Evolutionary conservation across 1,140 invertebrate species (phyloP).

Genomic region (Carposina sasakii): DNA sequence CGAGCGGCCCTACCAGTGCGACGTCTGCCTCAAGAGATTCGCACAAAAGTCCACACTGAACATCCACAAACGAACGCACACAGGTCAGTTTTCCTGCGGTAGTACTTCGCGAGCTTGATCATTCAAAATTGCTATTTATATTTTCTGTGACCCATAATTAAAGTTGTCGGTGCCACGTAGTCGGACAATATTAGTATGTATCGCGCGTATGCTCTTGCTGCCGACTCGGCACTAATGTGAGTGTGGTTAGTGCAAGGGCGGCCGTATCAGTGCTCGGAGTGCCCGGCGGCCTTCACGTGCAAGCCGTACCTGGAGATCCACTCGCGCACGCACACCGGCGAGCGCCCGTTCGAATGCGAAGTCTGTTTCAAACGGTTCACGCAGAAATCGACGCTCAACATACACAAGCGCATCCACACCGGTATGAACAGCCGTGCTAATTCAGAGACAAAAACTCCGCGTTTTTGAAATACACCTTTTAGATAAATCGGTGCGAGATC

Average conservation of each 20-base stretch:
- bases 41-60: constrained; percentile 69
- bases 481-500: no score
- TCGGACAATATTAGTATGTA: constrained; percentile 9
- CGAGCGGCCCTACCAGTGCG: constrained; percentile 71
- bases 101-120: no score
- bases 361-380: constrained; percentile 79
- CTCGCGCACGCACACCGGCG: constrained; percentile 84
- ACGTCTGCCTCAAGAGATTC: constrained; percentile 69
- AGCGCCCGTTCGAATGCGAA: constrained; percentile 82
- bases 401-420: constrained; percentile 86
- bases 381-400: constrained; percentile 82
- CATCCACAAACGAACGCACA: constrained; percentile 67
- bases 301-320: constrained; percentile 82
- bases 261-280: constrained; percentile 79
- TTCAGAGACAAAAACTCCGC: no score
- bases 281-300: constrained; percentile 77
- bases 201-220: constrained; percentile 31
- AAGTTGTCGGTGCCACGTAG: constrained; percentile 65
- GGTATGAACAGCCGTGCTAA: no score
- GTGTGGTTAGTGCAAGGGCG: constrained; percentile 58
- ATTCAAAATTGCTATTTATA: constrained; percentile 14
- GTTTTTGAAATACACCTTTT: no score
- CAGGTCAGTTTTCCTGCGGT: constrained; percentile 51
- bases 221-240: no score
- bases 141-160: constrained; percentile 12